A percentile compares a stretch with the other conserved stretches of the same genome.
Evolutionary conservation across 2,888 invertebrate genomes (phyloP).

Genomic region (Sturmia bella): DNA sequence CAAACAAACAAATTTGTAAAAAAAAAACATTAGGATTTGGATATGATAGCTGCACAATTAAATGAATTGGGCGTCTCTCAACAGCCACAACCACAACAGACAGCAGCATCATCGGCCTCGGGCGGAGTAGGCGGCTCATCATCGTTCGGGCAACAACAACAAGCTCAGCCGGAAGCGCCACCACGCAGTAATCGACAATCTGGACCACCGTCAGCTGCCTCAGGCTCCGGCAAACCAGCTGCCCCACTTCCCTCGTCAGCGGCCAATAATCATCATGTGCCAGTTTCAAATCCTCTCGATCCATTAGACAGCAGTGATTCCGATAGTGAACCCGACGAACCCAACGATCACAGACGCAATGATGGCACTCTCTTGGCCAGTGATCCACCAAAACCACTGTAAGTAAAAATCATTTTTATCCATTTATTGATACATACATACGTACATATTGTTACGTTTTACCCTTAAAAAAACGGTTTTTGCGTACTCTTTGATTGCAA

Average conservation of each 20-base stretch:
- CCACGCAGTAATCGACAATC: conserved; percentile 85
- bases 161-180: conserved; percentile 87
- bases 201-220: conserved; percentile 75
- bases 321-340: conserved; percentile 92
- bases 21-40: conserved; percentile 90
- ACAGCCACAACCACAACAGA: conserved; percentile 81
- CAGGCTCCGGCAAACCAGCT: conserved; percentile 78
- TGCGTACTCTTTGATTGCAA: too few relatives aligned
- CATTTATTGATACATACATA: too few relatives aligned
- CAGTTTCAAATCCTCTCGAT: conserved; percentile 84
- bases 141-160: conserved; percentile 73
- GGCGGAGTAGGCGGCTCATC: conserved; percentile 51
- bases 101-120: conserved; percentile 74
- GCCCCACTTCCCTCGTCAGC: conserved; percentile 80
- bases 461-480: too few relatives aligned
- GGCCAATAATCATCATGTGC: conserved; percentile 81
- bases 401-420: conserved; percentile 82
- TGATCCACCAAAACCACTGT: conserved; percentile 98
- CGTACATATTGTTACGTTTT: too few relatives aligned
- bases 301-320: conserved; percentile 89
- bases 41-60: conserved; percentile 96
- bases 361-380: conserved; percentile 97
- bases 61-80: conserved; percentile 92
- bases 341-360: conserved; percentile 90
- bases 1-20: conserved; percentile 70